A percentile compares a stretch with the other conserved stretches of the same genome.
phyloP scores from a whole-genome alignment of 2,113 vertebrate genomes.

The Chaenogobius annularis region DNA sequence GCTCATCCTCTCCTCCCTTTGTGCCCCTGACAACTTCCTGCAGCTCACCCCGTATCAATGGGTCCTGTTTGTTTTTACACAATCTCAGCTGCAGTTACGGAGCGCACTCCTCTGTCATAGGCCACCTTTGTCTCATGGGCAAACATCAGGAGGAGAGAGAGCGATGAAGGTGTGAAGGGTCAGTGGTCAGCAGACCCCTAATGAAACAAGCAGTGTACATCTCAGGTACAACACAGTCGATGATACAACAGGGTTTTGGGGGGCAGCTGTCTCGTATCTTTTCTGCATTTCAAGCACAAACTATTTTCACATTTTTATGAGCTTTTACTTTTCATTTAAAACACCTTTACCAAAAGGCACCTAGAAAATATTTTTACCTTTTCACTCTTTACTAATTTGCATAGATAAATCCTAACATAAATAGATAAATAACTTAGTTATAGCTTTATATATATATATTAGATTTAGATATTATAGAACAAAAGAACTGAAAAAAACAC shows the following conservation, averaged over 20 bases:
- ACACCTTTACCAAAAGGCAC: no score
- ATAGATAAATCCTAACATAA: no score
- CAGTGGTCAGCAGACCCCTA: slow-evolving; percentile 21
- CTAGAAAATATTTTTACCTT: no score
- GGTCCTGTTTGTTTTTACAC: slow-evolving; percentile 74
- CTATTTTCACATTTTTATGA: no score
- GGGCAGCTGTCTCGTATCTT: not conserved
- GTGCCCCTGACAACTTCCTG: slow-evolving; percentile 70
- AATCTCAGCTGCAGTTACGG: slow-evolving; percentile 67
- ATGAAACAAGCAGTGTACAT: not conserved
- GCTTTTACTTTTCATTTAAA: no score
- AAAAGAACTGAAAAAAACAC: not conserved
- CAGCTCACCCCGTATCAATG: slow-evolving; percentile 72
- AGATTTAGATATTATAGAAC: not conserved
- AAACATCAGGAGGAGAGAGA: slow-evolving; percentile 12
- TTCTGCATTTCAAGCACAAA: not conserved
- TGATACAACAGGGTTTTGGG: not conserved
- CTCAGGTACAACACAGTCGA: not conserved
- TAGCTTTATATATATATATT: no score
- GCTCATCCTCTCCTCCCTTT: slow-evolving; percentile 59
- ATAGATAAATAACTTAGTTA: no score
- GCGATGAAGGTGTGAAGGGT: slow-evolving; percentile 58
- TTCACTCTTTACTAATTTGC: no score
- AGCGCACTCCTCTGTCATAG: slow-evolving; percentile 43
- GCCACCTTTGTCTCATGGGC: slow-evolving; percentile 52